Evolutionary conservation across 2,113 vertebrate species (phyloP).

Genomic region (Muscicapa adusta): DNA sequence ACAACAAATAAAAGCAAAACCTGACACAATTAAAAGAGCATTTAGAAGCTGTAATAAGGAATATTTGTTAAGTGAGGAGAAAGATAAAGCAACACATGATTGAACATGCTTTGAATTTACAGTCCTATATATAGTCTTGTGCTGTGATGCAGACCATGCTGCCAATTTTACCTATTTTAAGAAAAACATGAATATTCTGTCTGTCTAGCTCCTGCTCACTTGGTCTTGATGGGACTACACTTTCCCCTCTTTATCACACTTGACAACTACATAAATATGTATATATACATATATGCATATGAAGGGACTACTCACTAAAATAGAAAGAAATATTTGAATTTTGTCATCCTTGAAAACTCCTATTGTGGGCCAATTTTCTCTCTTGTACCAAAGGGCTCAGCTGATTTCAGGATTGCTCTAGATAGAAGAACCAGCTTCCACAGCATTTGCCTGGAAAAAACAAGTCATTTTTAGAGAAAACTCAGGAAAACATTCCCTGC

Average conservation of each 20-base stretch:
- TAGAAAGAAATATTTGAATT: not conserved
- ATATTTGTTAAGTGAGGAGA: not conserved
- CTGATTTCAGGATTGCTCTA: not conserved
- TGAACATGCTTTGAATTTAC: slow-evolving; percentile 27
- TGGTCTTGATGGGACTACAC: not conserved
- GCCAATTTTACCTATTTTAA: slow-evolving; percentile 16
- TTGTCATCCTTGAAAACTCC: not conserved
- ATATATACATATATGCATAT: not conserved
- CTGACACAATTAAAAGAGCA: not conserved
- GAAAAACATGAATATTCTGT: not conserved
- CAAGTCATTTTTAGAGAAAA: not conserved
- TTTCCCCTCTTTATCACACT: not conserved
- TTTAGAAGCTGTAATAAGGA: not conserved
- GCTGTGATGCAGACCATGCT: slow-evolving; percentile 72
- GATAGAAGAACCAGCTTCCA: not conserved
- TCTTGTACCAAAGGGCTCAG: not conserved
- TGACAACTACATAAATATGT: not conserved
- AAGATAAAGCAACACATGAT: not conserved
- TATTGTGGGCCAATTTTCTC: not conserved
- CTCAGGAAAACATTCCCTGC: not conserved
- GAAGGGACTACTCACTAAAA: not conserved
- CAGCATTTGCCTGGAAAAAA: not conserved
- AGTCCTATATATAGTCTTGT: slow-evolving; percentile 75
- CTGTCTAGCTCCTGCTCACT: not conserved
- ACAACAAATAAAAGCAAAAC: not conserved